Evolutionary conservation across 2,113 vertebrate genomes (phyloP), one percentile per base, ranked within the genome.

Genomic region (Xerus inauris): DNA sequence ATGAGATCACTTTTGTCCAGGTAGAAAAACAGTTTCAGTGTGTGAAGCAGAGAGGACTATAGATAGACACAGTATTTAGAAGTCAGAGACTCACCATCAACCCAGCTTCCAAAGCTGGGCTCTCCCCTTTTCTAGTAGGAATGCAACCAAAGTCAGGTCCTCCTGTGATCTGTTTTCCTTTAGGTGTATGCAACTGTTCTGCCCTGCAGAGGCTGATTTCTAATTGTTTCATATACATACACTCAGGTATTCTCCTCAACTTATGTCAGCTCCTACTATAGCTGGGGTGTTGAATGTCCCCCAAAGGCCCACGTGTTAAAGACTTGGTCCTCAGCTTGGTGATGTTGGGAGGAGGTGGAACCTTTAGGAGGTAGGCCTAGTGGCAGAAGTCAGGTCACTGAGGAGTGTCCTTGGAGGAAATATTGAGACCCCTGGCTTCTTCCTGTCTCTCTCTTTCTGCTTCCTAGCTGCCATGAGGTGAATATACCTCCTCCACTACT

Each of bases 11-110:
- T 49, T 59, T 59, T 72, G 45, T 35, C n/a, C 8, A 77, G 22
- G 89, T 8, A 77, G 73, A 64, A 95, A 88, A 95, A 88, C 14
- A 47, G 19, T 80, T 92, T 87, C 76, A 69, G 8, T 42, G 57
- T 38, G 19, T 80, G 42, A 75, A 19, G 16, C 32, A 49, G 51
- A 59, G 14, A 32, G 28, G 35, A 45, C 49, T 30, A 82, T 8
- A 64, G 42, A 20, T 24, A 47, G 77, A 79, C 42, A n/a, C 38
- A 59, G 5, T 32, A 51, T 6, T 22, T 5, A 69, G 47, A n/a
- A 80, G 80, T n/a, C 59, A 80, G 32, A 85, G 49, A 67, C 3
- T 8, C 10, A 24, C 1, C 11, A 64, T 20, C 51, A 93, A 69
- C 14, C 14, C 45, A 38, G 38, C 69, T 86, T 83, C 54, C 26